phyloP scores from a whole-genome alignment of 2,113 vertebrate genomes.

The Loxodonta africana region DNA sequence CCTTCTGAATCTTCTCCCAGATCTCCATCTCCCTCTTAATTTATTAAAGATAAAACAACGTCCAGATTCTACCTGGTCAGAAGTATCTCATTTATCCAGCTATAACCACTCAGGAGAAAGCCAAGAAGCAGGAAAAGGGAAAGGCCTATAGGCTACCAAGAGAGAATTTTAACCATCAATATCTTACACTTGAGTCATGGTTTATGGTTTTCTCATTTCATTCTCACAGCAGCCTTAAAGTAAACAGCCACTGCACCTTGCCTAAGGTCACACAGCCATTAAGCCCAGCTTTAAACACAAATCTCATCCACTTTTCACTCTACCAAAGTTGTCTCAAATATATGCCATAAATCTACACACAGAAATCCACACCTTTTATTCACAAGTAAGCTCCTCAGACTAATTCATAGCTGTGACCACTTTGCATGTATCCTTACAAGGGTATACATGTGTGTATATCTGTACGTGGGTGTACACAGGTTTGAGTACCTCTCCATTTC shows the following conservation, averaged over 20 bases:
- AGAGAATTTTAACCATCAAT: slow-evolving; percentile 10
- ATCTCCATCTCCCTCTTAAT: background rate
- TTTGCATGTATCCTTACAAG: background rate
- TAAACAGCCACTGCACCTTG: background rate
- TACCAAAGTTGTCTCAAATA: background rate
- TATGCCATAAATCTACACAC: background rate
- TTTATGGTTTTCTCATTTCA: slow-evolving; percentile 34
- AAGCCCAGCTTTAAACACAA: background rate
- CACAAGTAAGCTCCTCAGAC: background rate
- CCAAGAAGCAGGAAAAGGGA: background rate
- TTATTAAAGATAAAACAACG: slow-evolving; percentile 61
- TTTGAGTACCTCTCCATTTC: background rate
- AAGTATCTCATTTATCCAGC: background rate
- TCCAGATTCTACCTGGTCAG: background rate
- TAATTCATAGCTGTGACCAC: background rate
- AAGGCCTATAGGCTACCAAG: background rate
- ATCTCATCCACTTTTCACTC: background rate
- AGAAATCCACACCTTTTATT: background rate
- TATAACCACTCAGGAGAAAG: background rate
- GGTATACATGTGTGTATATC: rapidly evolving
- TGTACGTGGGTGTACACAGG: background rate
- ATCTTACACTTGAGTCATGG: background rate
- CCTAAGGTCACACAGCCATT: background rate
- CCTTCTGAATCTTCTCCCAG: slow-evolving; percentile 65
- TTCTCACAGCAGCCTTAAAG: background rate